phyloP scores from a whole-genome alignment of 1,140 invertebrate genomes.

The Sogatella furcifera region DNA sequence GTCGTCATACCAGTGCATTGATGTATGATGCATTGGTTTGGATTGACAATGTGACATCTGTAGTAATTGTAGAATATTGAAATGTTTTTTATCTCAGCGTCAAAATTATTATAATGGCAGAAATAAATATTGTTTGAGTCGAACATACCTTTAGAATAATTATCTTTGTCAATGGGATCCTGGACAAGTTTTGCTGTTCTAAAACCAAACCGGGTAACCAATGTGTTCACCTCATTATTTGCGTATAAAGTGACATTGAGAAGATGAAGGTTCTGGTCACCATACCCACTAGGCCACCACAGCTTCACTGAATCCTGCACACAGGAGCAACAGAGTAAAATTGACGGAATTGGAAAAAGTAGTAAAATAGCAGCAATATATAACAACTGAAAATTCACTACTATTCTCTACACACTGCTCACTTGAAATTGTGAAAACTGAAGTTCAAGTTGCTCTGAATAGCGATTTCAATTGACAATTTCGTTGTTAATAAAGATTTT shows the following conservation, averaged over 20 bases:
- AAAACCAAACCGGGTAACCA: conserved; percentile 62
- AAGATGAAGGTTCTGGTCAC: conserved; percentile 66
- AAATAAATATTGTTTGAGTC: too few relatives aligned
- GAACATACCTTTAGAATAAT: too few relatives aligned
- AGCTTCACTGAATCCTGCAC: conserved; percentile 39
- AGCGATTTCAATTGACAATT: too few relatives aligned
- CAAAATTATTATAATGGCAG: too few relatives aligned
- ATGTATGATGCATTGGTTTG: too few relatives aligned
- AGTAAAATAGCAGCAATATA: too few relatives aligned
- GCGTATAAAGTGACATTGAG: conserved; percentile 43
- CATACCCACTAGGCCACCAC: conserved; percentile 97
- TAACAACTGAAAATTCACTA: conserved; percentile 22
- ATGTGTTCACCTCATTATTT: conserved; percentile 22
- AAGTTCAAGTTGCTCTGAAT: too few relatives aligned
- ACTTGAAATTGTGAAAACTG: neutral
- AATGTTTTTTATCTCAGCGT: too few relatives aligned
- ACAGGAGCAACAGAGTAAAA: conserved; percentile 6
- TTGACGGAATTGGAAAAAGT: conserved; percentile 17
- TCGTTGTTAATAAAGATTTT: too few relatives aligned
- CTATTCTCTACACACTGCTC: conserved; percentile 22
- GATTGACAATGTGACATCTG: too few relatives aligned
- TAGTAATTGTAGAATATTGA: too few relatives aligned
- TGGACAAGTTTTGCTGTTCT: conserved; percentile 72
- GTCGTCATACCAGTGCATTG: too few relatives aligned
- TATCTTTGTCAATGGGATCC: conserved; percentile 38